phyloP scores from a whole-genome alignment of 2,113 vertebrate genomes.

The Albula goreensis region DNA sequence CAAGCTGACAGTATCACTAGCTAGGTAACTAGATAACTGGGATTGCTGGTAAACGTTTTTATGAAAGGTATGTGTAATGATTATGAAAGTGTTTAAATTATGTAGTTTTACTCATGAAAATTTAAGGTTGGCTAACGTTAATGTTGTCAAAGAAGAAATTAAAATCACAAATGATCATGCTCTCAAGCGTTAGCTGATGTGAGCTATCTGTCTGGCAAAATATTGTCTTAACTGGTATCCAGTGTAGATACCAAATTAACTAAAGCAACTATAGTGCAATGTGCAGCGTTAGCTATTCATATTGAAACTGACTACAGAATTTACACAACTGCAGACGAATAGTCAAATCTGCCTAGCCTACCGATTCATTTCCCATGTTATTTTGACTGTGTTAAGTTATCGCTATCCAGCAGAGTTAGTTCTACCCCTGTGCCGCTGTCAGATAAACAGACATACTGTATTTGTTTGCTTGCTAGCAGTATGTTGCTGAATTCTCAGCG shows the following conservation, averaged over 20 bases:
- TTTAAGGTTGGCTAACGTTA: background rate
- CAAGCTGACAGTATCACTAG: background rate
- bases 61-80: constrained; percentile 6
- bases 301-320: background rate
- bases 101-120: no score
- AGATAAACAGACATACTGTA: background rate
- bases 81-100: background rate
- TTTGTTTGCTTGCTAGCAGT: background rate
- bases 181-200: background rate
- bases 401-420: no score
- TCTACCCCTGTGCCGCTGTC: no score
- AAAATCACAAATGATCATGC: background rate
- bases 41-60: background rate
- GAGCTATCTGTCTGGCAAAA: background rate
- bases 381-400: no score
- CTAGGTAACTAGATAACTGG: background rate
- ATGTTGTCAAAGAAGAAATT: background rate
- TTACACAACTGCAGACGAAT: background rate
- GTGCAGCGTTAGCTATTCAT: no score
- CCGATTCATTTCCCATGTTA: background rate
- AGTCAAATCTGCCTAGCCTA: background rate
- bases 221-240: background rate
- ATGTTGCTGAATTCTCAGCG: background rate
- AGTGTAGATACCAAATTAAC: no score
- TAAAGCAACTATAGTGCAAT: no score